Conservation (phyloP, 2,797 vertebrate species). For the Sparidentex hasta region DNA sequence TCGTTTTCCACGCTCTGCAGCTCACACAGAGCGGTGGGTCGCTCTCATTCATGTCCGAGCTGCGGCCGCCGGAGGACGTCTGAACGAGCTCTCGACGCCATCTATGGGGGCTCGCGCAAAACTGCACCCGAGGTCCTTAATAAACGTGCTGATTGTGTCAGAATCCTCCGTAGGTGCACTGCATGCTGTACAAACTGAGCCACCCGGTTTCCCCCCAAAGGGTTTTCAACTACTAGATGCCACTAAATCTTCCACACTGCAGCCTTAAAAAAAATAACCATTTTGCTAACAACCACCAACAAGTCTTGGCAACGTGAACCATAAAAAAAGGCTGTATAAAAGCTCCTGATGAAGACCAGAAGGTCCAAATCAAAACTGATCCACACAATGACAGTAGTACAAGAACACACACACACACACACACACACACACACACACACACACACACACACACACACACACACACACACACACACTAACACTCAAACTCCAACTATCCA, state of each 20-base stretch:
- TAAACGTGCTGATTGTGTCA: not conserved
- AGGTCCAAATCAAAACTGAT: not conserved
- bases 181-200: too few relatives aligned
- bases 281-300: too few relatives aligned
- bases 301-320: not conserved
- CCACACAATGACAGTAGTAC: not conserved
- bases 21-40: not conserved
- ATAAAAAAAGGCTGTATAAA: not conserved
- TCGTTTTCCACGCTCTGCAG: constrained; percentile 45
- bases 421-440: not conserved
- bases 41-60: constrained; percentile 38
- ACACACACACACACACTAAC: not conserved
- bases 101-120: constrained; percentile 58
- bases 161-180: too few relatives aligned
- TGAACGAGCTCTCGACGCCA: constrained; percentile 60
- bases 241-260: too few relatives aligned
- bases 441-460: not conserved
- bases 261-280: too few relatives aligned
- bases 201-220: too few relatives aligned
- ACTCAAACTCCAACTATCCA: not conserved
- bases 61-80: not conserved
- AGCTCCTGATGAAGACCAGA: not conserved
- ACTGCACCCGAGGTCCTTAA: constrained; percentile 37
- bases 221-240: too few relatives aligned
- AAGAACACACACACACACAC: not conserved